These are phyloP conservation scores for Dufourea novaeangliae DNA, from an alignment of 1,140 invertebrate species.

Conservation along the genomic window DNA sequence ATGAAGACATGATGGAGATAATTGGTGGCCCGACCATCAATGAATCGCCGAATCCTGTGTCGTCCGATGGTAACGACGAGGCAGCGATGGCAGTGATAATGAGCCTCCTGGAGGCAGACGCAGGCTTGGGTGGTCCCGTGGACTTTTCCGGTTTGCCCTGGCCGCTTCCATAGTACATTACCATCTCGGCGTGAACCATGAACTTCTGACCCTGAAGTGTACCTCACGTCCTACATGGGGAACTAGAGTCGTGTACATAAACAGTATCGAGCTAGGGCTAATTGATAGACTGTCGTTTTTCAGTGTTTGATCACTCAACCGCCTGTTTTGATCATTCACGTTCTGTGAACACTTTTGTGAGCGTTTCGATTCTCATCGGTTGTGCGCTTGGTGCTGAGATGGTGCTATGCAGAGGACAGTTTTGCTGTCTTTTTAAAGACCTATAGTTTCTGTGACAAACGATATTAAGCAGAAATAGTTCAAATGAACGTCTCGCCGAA, in stretches of 20 bases:
- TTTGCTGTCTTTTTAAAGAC: conserved; percentile 26
- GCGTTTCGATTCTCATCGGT: neutral
- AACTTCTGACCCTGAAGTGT: conserved; percentile 12
- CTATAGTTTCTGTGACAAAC: conserved; percentile 42
- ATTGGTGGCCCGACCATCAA: conserved; percentile 82
- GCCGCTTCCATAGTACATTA: conserved; percentile 86
- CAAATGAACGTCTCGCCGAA: neutral
- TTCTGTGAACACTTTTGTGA: conserved; percentile 5
- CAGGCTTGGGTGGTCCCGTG: conserved; percentile 88
- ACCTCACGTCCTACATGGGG: neutral
- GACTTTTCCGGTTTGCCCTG: conserved; percentile 94
- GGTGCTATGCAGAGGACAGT: conserved; percentile 47
- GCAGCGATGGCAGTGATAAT: conserved; percentile 96
- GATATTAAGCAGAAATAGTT: no score
- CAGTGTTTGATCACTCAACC: conserved; percentile 21
- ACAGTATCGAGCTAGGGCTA: neutral
- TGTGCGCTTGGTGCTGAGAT: conserved; percentile 52
- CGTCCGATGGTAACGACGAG: conserved; percentile 91
- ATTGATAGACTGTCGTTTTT: neutral
- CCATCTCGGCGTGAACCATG: neutral
- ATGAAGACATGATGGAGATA: conserved; percentile 85
- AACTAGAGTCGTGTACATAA: conserved; percentile 12
- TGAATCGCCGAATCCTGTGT: conserved; percentile 79
- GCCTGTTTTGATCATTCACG: neutral
- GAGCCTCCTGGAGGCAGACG: conserved; percentile 91